Percentiles rank a stretch among this genome's conserved stretches.
Conservation (phyloP, 2,888 invertebrate species). For the Heliothis peltigera region DNA sequence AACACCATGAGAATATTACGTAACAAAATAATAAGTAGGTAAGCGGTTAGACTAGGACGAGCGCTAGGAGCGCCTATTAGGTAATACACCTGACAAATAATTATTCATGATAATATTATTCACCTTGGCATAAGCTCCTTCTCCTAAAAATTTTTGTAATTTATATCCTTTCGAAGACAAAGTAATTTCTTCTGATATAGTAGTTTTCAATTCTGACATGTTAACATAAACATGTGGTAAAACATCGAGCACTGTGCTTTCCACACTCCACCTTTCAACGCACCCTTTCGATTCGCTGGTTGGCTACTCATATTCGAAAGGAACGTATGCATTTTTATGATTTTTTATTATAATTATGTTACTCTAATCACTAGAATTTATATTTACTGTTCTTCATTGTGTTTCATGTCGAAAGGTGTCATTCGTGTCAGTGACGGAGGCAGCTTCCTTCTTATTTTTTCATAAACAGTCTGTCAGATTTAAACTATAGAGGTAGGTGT, state of each 20-base stretch:
- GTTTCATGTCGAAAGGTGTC: constrained; percentile 58
- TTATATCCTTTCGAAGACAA: constrained; percentile 90
- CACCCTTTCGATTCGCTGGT: constrained; percentile 62
- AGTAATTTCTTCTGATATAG: constrained; percentile 85
- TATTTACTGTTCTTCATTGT: constrained; percentile 67
- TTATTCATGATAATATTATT: not conserved
- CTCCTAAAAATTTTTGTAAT: constrained; percentile 91
- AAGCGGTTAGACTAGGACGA: not conserved
- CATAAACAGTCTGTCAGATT: constrained; percentile 21
- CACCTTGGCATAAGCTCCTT: constrained; percentile 95
- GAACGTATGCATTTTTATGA: constrained; percentile 78
- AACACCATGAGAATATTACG: constrained; percentile 13
- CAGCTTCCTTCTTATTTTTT: constrained; percentile 38
- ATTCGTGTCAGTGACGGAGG: constrained; percentile 49
- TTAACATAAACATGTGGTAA: constrained; percentile 72
- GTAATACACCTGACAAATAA: not conserved
- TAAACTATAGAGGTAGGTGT: constrained; percentile 2
- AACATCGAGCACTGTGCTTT: constrained; percentile 67
- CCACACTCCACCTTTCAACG: constrained; percentile 62
- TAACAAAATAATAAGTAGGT: constrained; percentile 5
- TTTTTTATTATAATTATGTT: constrained; percentile 35
- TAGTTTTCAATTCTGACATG: constrained; percentile 85
- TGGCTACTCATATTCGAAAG: constrained; percentile 66
- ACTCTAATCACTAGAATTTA: constrained; percentile 51
- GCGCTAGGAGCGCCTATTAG: not conserved